These are phyloP conservation scores for Camponotus fellah DNA, from an alignment of 2,888 invertebrate genomes.

Conservation along the genomic window DNA sequence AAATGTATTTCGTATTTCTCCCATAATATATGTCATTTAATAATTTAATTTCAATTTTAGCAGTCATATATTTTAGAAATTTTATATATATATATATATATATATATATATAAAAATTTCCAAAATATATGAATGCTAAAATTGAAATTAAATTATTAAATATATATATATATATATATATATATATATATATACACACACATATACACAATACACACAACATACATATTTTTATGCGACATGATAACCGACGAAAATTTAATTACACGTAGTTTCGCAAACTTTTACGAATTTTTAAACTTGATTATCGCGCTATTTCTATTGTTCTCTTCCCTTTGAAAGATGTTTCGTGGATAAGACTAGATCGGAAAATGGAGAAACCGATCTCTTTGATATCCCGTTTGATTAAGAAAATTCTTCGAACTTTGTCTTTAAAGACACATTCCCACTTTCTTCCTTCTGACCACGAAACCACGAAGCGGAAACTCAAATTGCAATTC, in stretches of 20 bases:
- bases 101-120: too few species aligned
- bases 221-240: neutral
- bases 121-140: too few species aligned
- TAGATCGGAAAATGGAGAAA: constrained; percentile 1
- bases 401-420: constrained; percentile 44
- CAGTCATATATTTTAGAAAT: too few species aligned
- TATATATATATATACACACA: too few species aligned
- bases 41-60: too few species aligned
- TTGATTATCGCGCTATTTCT: neutral
- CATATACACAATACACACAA: too few species aligned
- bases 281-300: neutral
- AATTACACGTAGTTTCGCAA: constrained; percentile 33
- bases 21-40: too few species aligned
- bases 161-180: too few species aligned
- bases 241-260: constrained; percentile 26
- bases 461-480: constrained; percentile 3
- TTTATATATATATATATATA: too few species aligned
- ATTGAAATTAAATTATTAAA: too few species aligned
- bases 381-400: constrained; percentile 45
- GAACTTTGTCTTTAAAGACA: constrained; percentile 37
- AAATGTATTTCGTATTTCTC: too few species aligned
- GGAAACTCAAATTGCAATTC: constrained; percentile 36
- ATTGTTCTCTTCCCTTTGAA: constrained; percentile 26
- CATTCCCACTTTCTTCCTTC: constrained; percentile 7
- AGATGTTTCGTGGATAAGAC: constrained; percentile 33